These are phyloP conservation scores for Aquatica leii DNA, from an alignment of 2,888 invertebrate genomes.

Conservation along the genomic window DNA sequence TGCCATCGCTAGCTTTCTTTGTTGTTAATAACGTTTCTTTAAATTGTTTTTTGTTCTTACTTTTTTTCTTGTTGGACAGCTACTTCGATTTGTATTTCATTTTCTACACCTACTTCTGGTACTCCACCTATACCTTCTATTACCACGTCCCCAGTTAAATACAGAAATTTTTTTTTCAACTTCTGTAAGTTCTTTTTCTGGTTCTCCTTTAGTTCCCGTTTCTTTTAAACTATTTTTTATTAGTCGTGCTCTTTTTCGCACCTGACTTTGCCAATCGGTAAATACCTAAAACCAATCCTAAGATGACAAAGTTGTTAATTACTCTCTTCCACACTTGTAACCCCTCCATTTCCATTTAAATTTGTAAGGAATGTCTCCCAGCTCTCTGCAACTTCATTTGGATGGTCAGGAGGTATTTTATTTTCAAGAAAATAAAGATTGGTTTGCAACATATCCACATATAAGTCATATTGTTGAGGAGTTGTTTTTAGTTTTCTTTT, in stretches of 20 bases:
- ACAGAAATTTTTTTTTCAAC: slow-evolving; percentile 18
- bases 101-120: slow-evolving; percentile 10
- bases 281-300: slow-evolving; percentile 3
- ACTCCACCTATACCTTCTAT: slow-evolving; percentile 10
- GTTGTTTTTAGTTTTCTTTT: no score
- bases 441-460: no score
- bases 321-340: neutral
- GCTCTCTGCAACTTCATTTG: no score
- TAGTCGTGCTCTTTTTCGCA: slow-evolving; percentile 14
- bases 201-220: slow-evolving; percentile 9
- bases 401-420: no score
- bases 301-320: neutral
- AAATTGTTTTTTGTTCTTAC: neutral
- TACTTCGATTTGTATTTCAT: slow-evolving; percentile 8
- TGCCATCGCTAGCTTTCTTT: no score
- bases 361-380: neutral
- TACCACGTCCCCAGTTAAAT: slow-evolving; percentile 13
- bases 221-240: neutral
- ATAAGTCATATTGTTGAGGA: no score
- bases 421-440: no score
- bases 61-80: neutral
- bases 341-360: neutral
- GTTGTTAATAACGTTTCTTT: no score
- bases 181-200: slow-evolving; percentile 14
- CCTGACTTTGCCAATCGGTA: slow-evolving; percentile 14